A percentile compares a stretch with the other conserved stretches of the same genome.
Conservation (phyloP, 2,888 invertebrate species). For the Lutraria lutraria region DNA sequence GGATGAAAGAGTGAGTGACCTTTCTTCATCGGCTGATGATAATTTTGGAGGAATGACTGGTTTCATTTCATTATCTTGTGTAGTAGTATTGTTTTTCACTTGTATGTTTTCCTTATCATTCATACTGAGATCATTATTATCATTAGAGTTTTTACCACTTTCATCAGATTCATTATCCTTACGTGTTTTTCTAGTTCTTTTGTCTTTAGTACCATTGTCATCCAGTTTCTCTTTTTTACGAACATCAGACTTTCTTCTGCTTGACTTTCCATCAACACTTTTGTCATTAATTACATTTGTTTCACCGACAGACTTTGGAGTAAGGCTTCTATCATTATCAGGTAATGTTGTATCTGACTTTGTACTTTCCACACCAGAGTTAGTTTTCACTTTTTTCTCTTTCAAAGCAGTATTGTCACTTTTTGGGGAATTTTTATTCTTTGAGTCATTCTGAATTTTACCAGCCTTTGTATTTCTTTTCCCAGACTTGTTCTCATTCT, state of each 20-base stretch:
- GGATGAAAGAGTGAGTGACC: background rate
- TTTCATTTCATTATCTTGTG: constrained; percentile 14
- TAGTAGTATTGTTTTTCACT: constrained; percentile 47
- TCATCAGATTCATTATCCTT: constrained; percentile 35
- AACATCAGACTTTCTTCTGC: constrained; percentile 29
- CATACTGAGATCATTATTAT: background rate
- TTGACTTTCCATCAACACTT: constrained; percentile 1
- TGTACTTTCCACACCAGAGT: background rate
- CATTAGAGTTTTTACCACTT: background rate
- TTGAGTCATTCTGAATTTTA: background rate
- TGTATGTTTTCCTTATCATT: constrained; percentile 52
- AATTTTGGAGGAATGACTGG: background rate
- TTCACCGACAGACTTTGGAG: constrained; percentile 26
- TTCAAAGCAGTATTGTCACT: constrained; percentile 17
- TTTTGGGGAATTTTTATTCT: constrained; percentile 2
- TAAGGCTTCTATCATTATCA: background rate
- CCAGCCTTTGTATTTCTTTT: background rate
- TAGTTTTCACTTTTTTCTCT: constrained; percentile 19
- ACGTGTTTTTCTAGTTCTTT: constrained; percentile 32
- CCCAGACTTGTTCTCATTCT: background rate
- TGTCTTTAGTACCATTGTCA: constrained; percentile 26
- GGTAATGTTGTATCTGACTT: background rate
- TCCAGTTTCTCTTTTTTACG: constrained; percentile 39
- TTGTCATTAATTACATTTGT: constrained; percentile 24
- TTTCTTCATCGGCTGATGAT: constrained; percentile 25